phyloP scores from a whole-genome alignment of 1,140 invertebrate species.

The Hestina assimilis region DNA sequence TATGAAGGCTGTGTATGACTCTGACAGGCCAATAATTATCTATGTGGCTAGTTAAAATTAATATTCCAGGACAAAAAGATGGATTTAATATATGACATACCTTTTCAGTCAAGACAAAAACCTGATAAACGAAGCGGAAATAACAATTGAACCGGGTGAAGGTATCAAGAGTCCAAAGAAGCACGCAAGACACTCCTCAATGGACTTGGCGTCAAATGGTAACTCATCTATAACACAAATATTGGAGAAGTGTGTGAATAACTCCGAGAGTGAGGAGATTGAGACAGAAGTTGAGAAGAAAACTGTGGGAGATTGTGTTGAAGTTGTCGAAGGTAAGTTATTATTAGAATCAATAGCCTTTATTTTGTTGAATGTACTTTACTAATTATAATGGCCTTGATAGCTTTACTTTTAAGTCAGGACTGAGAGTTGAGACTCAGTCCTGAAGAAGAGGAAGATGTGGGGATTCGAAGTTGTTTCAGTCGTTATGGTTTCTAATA shows the following conservation, averaged over 20 bases:
- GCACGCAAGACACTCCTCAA: conserved; percentile 71
- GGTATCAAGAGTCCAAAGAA: conserved; percentile 59
- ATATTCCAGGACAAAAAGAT: not conserved
- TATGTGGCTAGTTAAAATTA: not conserved
- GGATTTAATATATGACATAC: not conserved
- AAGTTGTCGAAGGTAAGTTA: conserved; percentile 13
- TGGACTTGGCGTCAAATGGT: conserved; percentile 66
- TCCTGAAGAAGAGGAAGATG: no score
- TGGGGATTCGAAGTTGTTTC: no score
- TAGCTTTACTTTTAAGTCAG: no score
- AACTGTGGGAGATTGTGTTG: conserved; percentile 3
- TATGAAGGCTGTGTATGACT: no score
- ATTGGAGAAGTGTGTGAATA: conserved; percentile 70
- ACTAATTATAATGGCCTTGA: no score
- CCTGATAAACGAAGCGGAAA: conserved; percentile 63
- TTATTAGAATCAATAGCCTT: not conserved
- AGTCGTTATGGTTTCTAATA: no score
- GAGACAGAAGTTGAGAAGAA: conserved; percentile 18
- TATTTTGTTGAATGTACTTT: no score
- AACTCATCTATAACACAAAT: conserved; percentile 69
- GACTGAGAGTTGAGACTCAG: no score
- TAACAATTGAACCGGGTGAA: conserved; percentile 64
- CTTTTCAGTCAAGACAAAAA: conserved; percentile 60
- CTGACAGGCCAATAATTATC: no score
- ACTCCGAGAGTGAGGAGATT: conserved; percentile 22